phyloP scores from a whole-genome alignment of 1,140 invertebrate species.

The Anastrepha obliqua region DNA sequence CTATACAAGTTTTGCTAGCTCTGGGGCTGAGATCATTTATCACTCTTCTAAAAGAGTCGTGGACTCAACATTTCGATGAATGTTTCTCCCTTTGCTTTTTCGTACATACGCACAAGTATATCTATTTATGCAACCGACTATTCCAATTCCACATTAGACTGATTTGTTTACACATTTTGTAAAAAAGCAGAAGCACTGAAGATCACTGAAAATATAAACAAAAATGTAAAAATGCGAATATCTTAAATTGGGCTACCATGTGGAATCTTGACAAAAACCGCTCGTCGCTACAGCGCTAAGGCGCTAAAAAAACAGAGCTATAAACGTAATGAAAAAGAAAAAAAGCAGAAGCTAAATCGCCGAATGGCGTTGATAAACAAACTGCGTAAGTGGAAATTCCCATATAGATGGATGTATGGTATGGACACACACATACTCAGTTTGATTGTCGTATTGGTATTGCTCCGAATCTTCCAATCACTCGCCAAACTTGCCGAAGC shows the following conservation, averaged over 20 bases:
- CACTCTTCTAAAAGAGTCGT: too few relatives aligned
- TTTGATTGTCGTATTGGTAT: not conserved
- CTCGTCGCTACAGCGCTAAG: not conserved
- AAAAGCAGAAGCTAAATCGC: not conserved
- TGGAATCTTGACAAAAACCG: not conserved
- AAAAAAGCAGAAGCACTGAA: not conserved
- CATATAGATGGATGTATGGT: not conserved
- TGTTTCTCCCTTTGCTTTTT: too few relatives aligned
- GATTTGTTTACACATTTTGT: not conserved
- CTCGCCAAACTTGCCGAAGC: not conserved
- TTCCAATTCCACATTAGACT: not conserved
- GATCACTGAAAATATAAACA: not conserved
- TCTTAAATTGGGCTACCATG: not conserved
- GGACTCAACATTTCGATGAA: too few relatives aligned
- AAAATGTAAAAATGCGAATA: not conserved
- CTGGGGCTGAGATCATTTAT: too few relatives aligned
- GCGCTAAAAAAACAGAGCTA: not conserved
- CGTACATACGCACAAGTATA: too few relatives aligned
- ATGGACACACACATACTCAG: not conserved
- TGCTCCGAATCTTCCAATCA: not conserved
- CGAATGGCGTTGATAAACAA: conserved; percentile 49
- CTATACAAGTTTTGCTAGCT: too few relatives aligned
- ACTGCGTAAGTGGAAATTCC: not conserved
- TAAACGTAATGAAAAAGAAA: not conserved
- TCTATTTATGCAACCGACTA: too few relatives aligned